Evolutionary conservation across 2,113 vertebrate species (phyloP), one percentile per base, ranked within the genome.

Genomic region (Gymnogyps californianus): DNA sequence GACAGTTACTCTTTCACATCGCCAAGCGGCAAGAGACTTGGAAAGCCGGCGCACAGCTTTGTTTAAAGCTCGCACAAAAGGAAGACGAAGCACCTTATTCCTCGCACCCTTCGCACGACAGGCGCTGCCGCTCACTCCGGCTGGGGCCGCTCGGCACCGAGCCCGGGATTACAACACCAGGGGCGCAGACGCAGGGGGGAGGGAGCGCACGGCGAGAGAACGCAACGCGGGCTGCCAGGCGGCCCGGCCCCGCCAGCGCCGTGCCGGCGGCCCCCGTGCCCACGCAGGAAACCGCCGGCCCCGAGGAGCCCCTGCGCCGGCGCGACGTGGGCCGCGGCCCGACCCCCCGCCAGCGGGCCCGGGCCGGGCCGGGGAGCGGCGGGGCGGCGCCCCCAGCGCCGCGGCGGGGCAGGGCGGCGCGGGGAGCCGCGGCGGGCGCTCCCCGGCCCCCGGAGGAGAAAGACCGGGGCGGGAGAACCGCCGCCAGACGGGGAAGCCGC

Each of bases 101-200:
- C 89, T 11, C 76, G n/a, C 42, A 32, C 42, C 82, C 83, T 90
- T 16, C 86, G 52, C 70, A 59, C 70, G 47, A 7, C 90, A 10
- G 84, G 70, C 82, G 86, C 89, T 16, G 89, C 77, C 85, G 74
- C 71, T 22, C 81, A 22, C 87, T n/a, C 51, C 16, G 69, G 55
- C 85, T 2, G 71, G 89, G 88, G 88, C 93, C 5, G 91, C 89
- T 75, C 12, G 95, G 90, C 95, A 71, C 74, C 34, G 51, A 55
- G 84, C 90, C 95, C 85, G 69, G 61, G 29, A 89, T 90, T 93
- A 84, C 94, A 91, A 47, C 92, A 93, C 78, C 55, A 3, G n/a
- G 87, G 72, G 17, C 72, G 78, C 89, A 52, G 59, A 61, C 28
- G 78, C 59, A 32, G 64, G 36, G 54, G 67, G 51, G 83, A 19